phyloP scores from a whole-genome alignment of 1,140 invertebrate genomes.

The Diuraphis noxia region DNA sequence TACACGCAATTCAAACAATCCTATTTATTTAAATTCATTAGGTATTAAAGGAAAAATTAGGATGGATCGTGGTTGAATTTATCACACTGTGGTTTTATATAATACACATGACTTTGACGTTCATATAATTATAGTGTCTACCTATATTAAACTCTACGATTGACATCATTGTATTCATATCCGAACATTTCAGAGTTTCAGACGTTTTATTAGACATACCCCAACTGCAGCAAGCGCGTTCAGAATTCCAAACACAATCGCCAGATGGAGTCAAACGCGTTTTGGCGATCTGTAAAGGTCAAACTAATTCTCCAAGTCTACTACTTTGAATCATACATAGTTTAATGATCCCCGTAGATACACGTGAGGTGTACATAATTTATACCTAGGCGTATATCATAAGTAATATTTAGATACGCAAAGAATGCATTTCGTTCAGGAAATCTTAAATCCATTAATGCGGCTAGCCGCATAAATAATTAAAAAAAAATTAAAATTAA shows the following conservation, averaged over 20 bases:
- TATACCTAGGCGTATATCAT: background rate
- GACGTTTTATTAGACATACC: background rate
- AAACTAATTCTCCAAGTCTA: background rate
- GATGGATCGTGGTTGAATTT: background rate
- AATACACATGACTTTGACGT: no score
- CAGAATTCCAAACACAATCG: no score
- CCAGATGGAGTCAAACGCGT: no score
- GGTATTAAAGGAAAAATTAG: background rate
- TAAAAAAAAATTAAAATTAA: background rate
- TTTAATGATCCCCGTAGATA: background rate
- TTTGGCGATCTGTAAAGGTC: background rate
- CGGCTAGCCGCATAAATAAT: background rate
- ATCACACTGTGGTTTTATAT: background rate
- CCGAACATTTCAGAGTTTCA: background rate
- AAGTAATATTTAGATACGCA: background rate
- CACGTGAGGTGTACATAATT: background rate
- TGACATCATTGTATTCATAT: background rate
- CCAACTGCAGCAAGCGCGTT: background rate
- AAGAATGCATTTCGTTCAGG: background rate
- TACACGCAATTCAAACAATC: no score
- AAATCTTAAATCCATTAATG: background rate
- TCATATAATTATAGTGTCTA: background rate
- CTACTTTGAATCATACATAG: background rate
- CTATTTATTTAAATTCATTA: background rate
- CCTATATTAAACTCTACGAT: background rate